A percentile compares a stretch with the other conserved stretches of the same genome.
Conservation (phyloP, 2,113 vertebrate genomes). For the Plecturocebus donacophilus region DNA sequence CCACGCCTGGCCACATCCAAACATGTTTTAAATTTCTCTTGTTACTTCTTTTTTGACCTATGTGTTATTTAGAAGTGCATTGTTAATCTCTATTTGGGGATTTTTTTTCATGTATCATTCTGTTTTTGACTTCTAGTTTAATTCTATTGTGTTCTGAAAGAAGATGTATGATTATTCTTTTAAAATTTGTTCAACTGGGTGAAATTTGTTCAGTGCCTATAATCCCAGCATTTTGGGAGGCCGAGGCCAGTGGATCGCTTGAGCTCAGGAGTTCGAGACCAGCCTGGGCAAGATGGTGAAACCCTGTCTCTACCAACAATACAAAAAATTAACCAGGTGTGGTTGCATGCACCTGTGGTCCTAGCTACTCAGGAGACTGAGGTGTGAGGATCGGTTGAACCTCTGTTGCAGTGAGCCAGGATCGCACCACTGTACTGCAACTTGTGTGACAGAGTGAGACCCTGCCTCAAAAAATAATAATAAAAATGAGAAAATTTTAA, state of each 20-base stretch:
- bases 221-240: not conserved
- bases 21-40: conserved; percentile 14
- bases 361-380: not conserved
- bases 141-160: not conserved
- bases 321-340: not conserved
- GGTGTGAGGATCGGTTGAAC: not conserved
- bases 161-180: not conserved
- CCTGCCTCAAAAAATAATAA: not conserved
- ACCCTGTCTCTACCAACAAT: not conserved
- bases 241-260: not conserved
- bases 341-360: not conserved
- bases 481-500: not conserved
- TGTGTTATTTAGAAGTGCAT: not conserved
- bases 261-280: not conserved
- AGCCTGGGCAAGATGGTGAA: not conserved
- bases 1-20: too few relatives aligned
- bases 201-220: too few relatives aligned
- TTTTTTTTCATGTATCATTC: not conserved
- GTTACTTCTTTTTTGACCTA: not conserved
- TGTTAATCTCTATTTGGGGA: not conserved
- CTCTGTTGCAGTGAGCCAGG: too few relatives aligned
- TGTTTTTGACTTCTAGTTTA: conserved; percentile 29
- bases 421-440: not conserved
- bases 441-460: not conserved
- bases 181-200: not conserved